Evolutionary conservation across 2,113 vertebrate genomes (phyloP).

Genomic region (Xenopus laevis): DNA sequence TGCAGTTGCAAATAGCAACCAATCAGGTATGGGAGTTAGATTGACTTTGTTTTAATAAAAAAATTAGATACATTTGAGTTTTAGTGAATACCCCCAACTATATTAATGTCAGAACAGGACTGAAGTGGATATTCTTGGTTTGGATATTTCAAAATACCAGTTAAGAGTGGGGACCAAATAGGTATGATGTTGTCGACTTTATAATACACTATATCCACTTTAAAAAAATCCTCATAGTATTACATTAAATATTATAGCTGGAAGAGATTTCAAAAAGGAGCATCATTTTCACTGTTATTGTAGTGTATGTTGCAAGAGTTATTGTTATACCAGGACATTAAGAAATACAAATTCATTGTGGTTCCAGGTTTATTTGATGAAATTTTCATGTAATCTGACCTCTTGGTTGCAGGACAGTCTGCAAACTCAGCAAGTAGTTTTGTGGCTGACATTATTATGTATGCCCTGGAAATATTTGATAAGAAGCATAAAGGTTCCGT

Average conservation of each 20-base stretch:
- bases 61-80: too few species aligned
- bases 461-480: conserved; percentile 31
- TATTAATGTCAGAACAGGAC: too few species aligned
- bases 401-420: conserved; percentile 30
- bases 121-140: not conserved
- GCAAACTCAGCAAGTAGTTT: conserved; percentile 40
- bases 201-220: not conserved
- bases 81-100: too few species aligned
- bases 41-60: too few species aligned
- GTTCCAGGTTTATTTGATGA: conserved; percentile 34
- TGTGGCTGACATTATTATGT: conserved; percentile 37
- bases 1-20: too few species aligned
- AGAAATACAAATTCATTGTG: conserved; percentile 33
- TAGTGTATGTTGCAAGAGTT: conserved; percentile 21
- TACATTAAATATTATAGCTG: conserved; percentile 21
- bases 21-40: too few species aligned
- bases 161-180: not conserved
- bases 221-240: not conserved
- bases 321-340: conserved; percentile 25
- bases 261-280: conserved; percentile 9
- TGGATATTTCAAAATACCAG: not conserved
- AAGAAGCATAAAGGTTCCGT: conserved; percentile 10
- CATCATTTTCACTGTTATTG: conserved; percentile 2
- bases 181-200: not conserved
- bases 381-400: conserved; percentile 38